These are phyloP conservation scores for Polyommatus iphigenia DNA, from an alignment of 2,888 invertebrate genomes.

Conservation along the genomic window DNA sequence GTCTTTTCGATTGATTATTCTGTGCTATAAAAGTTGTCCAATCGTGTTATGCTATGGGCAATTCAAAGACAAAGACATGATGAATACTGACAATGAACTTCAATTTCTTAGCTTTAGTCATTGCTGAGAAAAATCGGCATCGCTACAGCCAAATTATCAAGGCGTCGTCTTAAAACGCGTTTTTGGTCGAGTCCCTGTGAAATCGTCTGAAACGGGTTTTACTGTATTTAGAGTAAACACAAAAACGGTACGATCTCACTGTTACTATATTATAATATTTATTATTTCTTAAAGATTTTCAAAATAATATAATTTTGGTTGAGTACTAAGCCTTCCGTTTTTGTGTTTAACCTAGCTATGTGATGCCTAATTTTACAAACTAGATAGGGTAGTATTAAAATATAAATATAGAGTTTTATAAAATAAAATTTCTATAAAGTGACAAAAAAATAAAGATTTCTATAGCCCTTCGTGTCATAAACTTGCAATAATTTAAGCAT, in stretches of 20 bases:
- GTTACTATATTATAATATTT: neutral
- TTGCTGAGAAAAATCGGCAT: too few species aligned
- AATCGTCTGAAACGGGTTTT: too few species aligned
- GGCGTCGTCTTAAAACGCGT: too few species aligned
- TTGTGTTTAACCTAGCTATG: slow-evolving; percentile 4
- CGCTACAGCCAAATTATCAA: too few species aligned
- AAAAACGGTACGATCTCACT: neutral
- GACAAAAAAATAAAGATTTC: slow-evolving; percentile 10
- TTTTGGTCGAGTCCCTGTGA: too few species aligned
- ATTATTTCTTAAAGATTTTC: neutral
- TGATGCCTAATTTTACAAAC: slow-evolving; percentile 29
- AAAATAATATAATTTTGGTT: neutral
- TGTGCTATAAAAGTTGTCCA: too few species aligned
- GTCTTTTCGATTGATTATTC: too few species aligned
- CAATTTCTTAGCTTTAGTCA: too few species aligned
- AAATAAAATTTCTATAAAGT: slow-evolving; percentile 9
- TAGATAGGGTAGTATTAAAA: slow-evolving; percentile 23
- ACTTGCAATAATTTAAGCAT: neutral
- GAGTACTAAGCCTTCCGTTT: neutral
- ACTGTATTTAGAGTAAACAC: slow-evolving; percentile 16
- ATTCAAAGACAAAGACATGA: too few species aligned
- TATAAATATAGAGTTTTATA: slow-evolving; percentile 8
- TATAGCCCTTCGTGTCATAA: slow-evolving; percentile 11
- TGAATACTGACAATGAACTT: too few species aligned
- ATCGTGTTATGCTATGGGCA: too few species aligned